Evolutionary conservation across 1,140 invertebrate genomes (phyloP).

Genomic region (Eurosta solidaginis): DNA sequence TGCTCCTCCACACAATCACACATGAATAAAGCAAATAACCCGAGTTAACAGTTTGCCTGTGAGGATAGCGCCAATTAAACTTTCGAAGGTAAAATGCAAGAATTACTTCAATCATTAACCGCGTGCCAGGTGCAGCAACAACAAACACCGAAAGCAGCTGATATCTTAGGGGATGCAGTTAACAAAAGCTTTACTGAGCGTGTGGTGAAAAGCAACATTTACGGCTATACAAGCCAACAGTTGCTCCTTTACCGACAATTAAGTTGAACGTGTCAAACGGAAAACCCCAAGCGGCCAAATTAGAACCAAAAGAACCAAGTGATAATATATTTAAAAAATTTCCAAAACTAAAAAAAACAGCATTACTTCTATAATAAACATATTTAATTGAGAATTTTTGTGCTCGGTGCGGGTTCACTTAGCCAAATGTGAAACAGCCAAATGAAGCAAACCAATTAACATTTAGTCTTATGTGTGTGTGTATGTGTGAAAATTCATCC

Average conservation of each 20-base stretch:
- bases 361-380: too few relatives aligned
- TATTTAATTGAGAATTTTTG: too few relatives aligned
- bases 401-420: too few relatives aligned
- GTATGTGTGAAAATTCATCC: too few relatives aligned
- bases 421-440: too few relatives aligned
- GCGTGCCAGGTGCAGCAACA: background rate
- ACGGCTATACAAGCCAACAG: background rate
- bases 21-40: background rate
- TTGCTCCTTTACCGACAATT: background rate
- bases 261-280: background rate
- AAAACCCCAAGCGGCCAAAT: background rate
- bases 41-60: background rate
- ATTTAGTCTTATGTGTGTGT: too few relatives aligned
- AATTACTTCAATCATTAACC: background rate
- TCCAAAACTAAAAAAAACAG: too few relatives aligned
- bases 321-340: too few relatives aligned
- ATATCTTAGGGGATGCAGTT: background rate
- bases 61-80: background rate
- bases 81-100: background rate
- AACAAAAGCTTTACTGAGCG: background rate
- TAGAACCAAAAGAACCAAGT: background rate
- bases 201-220: background rate
- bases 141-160: too few relatives aligned
- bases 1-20: background rate
- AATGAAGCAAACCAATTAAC: too few relatives aligned